Conservation (phyloP, 2,113 vertebrate genomes). For the Oreocharis arfaki region DNA sequence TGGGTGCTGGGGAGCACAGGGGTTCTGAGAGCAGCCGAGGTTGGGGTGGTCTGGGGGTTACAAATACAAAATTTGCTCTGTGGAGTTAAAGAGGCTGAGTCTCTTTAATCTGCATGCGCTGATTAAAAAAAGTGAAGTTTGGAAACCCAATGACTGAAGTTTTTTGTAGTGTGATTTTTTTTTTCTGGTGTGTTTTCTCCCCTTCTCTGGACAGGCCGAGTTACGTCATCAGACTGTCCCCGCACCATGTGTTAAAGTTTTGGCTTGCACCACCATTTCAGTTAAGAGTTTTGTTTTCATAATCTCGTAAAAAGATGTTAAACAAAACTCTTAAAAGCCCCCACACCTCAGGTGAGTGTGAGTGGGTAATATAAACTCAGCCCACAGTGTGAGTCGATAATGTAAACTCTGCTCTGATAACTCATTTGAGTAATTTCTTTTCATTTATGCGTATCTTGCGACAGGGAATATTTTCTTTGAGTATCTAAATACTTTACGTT, state of each 20-base stretch:
- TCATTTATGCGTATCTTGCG: neutral
- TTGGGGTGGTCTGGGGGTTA: neutral
- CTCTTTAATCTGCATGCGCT: fast-evolving
- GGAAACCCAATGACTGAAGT: neutral
- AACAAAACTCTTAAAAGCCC: neutral
- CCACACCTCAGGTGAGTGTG: neutral
- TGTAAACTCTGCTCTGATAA: neutral
- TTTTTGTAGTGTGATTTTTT: neutral
- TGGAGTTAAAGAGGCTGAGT: neutral
- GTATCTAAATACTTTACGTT: neutral
- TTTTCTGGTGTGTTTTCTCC: neutral
- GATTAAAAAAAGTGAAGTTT: neutral
- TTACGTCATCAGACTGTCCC: neutral
- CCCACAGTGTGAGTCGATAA: fast-evolving
- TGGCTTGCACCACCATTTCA: neutral
- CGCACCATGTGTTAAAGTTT: fast-evolving
- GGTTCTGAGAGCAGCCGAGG: fast-evolving
- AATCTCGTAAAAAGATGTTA: neutral
- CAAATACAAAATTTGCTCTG: neutral
- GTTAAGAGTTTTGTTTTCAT: neutral
- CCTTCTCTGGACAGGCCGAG: fast-evolving
- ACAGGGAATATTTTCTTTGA: neutral
- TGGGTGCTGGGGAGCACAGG: fast-evolving
- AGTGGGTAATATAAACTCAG: neutral
- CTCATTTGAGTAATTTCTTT: neutral